These are phyloP conservation scores for Petrophora chlorosata DNA, from an alignment of 2,888 invertebrate species.

Conservation along the genomic window DNA sequence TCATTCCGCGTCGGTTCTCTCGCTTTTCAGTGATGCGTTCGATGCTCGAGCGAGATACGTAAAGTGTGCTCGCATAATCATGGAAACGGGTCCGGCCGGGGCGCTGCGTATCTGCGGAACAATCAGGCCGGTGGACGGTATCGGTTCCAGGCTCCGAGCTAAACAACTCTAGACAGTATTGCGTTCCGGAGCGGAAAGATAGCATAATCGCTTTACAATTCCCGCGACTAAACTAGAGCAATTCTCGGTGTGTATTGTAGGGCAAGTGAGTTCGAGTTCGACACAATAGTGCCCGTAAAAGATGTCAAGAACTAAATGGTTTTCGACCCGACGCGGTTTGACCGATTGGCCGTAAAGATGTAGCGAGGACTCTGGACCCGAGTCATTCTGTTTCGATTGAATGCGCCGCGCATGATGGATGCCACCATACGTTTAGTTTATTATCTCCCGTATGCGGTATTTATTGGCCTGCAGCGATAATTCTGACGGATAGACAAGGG, in stretches of 20 bases:
- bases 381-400: conserved; percentile 56
- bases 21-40: conserved; percentile 49
- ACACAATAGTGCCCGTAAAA: conserved; percentile 69
- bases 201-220: conserved; percentile 46
- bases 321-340: conserved; percentile 56
- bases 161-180: conserved; percentile 48
- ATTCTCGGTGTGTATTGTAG: neutral
- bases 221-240: conserved; percentile 50
- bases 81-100: conserved; percentile 44
- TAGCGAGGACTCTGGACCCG: conserved; percentile 41
- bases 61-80: conserved; percentile 52
- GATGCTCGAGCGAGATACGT: conserved; percentile 52
- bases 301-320: conserved; percentile 71
- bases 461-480: conserved; percentile 32
- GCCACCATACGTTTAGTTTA: conserved; percentile 52
- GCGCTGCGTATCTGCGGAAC: conserved; percentile 44
- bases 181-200: conserved; percentile 46
- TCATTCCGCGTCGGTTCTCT: conserved; percentile 50
- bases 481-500: conserved; percentile 20
- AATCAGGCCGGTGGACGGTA: conserved; percentile 47
- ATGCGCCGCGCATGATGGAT: conserved; percentile 48
- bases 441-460: conserved; percentile 47
- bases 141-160: conserved; percentile 41
- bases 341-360: conserved; percentile 68
- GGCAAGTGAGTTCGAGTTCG: conserved; percentile 15